These are phyloP conservation scores for Australoheros scitulus DNA, from an alignment of 2,113 vertebrate genomes.

Conservation along the genomic window DNA sequence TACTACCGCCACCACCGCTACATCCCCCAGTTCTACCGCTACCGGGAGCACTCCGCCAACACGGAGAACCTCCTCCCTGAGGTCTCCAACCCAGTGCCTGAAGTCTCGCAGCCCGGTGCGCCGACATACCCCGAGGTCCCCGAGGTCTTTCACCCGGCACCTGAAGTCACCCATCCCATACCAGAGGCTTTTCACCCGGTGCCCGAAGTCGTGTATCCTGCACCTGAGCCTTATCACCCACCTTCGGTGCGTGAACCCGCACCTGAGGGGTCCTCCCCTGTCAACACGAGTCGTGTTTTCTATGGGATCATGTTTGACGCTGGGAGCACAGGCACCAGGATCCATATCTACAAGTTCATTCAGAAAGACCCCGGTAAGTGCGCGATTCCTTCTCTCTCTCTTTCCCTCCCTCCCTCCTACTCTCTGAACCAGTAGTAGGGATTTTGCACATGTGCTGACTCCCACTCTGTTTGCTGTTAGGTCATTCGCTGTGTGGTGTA, in stretches of 20 bases:
- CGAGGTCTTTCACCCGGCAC: constrained; percentile 64
- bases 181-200: constrained; percentile 67
- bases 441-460: constrained; percentile 50
- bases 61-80: constrained; percentile 87
- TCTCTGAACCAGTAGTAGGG: constrained; percentile 4
- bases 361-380: constrained; percentile 88
- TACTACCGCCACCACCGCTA: constrained; percentile 80
- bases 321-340: constrained; percentile 95
- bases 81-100: constrained; percentile 79
- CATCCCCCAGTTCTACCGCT: constrained; percentile 76
- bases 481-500: constrained; percentile 68
- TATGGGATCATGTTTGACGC: constrained; percentile 98
- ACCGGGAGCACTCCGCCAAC: constrained; percentile 82
- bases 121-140: constrained; percentile 58
- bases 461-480: constrained; percentile 55
- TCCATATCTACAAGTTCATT: constrained; percentile 97
- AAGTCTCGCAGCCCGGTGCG: constrained; percentile 35
- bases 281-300: constrained; percentile 81
- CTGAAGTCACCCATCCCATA: constrained; percentile 65
- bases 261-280: constrained; percentile 55
- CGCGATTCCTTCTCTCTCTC: not conserved
- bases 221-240: constrained; percentile 58
- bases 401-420: constrained; percentile 2
- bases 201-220: constrained; percentile 67
- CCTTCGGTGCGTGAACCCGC: constrained; percentile 8